phyloP scores from a whole-genome alignment of 2,113 vertebrate genomes.

The Barbus barbus region DNA sequence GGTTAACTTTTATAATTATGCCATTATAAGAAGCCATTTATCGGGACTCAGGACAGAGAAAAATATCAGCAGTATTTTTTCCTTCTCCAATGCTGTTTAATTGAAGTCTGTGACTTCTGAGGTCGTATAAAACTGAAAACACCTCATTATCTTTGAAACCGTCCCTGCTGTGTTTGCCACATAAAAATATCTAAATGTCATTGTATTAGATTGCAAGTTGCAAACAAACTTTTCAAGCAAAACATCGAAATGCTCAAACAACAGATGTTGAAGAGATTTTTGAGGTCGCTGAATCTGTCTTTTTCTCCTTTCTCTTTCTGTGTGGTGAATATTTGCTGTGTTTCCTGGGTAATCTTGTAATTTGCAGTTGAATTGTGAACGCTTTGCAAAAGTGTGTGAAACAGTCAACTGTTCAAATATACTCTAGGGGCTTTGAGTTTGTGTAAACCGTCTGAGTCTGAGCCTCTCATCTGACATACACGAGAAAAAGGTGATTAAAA shows the following conservation, averaged over 20 bases:
- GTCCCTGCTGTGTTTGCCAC: neutral
- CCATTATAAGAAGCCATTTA: neutral
- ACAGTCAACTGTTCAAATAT: neutral
- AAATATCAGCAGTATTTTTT: neutral
- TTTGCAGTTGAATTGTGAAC: conserved; percentile 1
- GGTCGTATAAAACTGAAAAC: neutral
- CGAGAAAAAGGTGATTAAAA: neutral
- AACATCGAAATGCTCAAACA: neutral
- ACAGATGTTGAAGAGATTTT: neutral
- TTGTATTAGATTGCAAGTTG: neutral
- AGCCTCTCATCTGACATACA: neutral
- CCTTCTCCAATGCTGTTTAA: neutral
- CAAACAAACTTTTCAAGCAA: neutral
- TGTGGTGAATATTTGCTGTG: neutral
- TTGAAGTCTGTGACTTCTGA: neutral
- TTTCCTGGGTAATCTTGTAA: neutral
- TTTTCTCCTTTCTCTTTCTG: neutral
- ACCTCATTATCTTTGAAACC: neutral
- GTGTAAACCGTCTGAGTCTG: neutral
- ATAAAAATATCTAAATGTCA: neutral
- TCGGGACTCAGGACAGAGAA: neutral
- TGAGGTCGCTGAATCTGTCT: neutral
- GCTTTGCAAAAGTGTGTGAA: neutral
- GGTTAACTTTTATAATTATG: neutral
- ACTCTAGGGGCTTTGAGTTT: neutral